Base-by-base conservation (phyloP, 2,113 vertebrate genomes). In the Indri indri region DNA sequence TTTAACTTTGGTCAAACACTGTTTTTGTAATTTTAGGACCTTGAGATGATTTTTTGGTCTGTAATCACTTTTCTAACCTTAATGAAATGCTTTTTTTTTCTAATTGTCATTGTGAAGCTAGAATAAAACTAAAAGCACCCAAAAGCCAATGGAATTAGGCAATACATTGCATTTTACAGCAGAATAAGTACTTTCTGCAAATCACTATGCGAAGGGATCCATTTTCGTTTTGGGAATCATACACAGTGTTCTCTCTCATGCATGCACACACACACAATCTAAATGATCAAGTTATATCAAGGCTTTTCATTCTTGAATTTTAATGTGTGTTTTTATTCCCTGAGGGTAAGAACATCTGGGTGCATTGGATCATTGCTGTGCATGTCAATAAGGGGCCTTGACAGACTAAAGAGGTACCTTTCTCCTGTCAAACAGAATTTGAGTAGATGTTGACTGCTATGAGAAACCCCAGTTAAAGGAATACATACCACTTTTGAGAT, bases 391-490 rank as follows among this genome's bases (percentile, higher is more conserved):
- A 97, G 83, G 22, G 52, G 16, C 2, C 59, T 45, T 73, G 90
- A 9, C 30, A 91, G 71, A 88, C 97, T 95, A 97, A 96, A 97
- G 73, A 81, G 47, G 22, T 25, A 81, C 50, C 50, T 94, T 94
- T 91, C 65, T 83, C 68, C 10, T 86, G 68, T 91, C 88, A 94
- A 93, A 93, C 59, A 16, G 27, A n/a, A 16, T 96, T 45, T 89
- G 45, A 92, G 12, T 91, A 79, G 34, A 8, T 90, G 17, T 23
- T 94, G 63, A 32, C 89, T 11, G 42, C 80, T 4, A 94, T 91
- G 83, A 45, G 2, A 90, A 97, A 97, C 54, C 8, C 59, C 92
- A 94, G 79, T 97, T 91, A 95, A 94, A 93, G 0, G 0, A 91
- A 23, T 20, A 66, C 32, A 13, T 91, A 95, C 66, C 0, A 20